A percentile compares a stretch with the other conserved stretches of the same genome.
phyloP scores from a whole-genome alignment of 2,113 vertebrate species.

The Oreochromis aureus region DNA sequence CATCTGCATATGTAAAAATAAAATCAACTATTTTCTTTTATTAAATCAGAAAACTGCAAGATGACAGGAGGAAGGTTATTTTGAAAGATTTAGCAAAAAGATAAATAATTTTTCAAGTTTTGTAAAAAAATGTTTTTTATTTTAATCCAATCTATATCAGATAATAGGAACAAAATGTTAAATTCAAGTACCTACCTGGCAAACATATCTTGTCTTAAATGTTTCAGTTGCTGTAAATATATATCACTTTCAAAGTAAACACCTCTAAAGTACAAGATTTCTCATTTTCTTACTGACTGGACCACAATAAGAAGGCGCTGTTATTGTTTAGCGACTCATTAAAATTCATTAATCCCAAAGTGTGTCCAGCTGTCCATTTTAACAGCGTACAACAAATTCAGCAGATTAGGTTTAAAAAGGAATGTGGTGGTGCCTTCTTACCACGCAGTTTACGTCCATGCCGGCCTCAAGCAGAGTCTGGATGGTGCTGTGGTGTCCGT shows the following conservation, averaged over 20 bases:
- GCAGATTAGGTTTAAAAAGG: neutral
- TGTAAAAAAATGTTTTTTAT: accelerated
- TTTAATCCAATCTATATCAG: neutral
- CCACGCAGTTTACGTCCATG: slow-evolving; percentile 94
- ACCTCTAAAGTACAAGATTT: neutral
- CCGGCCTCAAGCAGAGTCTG: slow-evolving; percentile 88
- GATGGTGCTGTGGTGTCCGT: slow-evolving; percentile 88
- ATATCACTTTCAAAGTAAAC: neutral
- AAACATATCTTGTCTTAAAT: neutral
- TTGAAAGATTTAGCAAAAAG: neutral
- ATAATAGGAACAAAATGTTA: neutral
- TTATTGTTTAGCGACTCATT: neutral
- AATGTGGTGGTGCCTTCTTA: slow-evolving; percentile 56
- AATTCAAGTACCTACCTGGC: neutral
- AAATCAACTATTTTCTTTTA: neutral
- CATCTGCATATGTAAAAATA: neutral
- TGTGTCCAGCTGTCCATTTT: neutral
- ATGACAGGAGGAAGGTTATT: neutral
- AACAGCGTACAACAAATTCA: neutral
- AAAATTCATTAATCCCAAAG: neutral
- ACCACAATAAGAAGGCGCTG: neutral
- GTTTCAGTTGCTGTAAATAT: neutral
- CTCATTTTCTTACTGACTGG: neutral
- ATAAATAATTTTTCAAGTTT: neutral
- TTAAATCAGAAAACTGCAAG: neutral